phyloP scores from a whole-genome alignment of 2,888 invertebrate species.

The Sclerodermus sp. region DNA sequence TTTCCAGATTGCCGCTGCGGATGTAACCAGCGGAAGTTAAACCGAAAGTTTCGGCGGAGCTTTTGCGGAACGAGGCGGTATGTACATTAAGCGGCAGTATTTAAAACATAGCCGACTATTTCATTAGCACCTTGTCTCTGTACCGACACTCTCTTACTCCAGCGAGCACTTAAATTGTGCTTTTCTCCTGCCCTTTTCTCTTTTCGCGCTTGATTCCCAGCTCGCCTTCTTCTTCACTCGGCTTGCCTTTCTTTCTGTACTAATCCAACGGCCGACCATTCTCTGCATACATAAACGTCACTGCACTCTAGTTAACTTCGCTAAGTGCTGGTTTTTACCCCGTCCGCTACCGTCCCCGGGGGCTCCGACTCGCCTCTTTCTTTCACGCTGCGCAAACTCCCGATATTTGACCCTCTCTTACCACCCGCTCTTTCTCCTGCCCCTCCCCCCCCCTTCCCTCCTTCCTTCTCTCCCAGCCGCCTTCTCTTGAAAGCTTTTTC shows the following conservation, averaged over 20 bases:
- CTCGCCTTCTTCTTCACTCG: background rate
- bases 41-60: slow-evolving; percentile 27
- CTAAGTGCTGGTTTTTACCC: slow-evolving; percentile 29
- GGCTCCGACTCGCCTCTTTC: background rate
- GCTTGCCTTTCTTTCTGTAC: slow-evolving; percentile 6
- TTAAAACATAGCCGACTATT: slow-evolving; percentile 43
- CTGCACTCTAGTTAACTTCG: slow-evolving; percentile 31
- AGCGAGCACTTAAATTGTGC: slow-evolving; percentile 29
- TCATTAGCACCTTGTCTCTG: slow-evolving; percentile 39
- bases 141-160: slow-evolving; percentile 20
- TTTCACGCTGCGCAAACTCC: slow-evolving; percentile 11
- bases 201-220: slow-evolving; percentile 1
- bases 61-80: slow-evolving; percentile 24
- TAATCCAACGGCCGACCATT: slow-evolving; percentile 18
- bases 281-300: slow-evolving; percentile 33
- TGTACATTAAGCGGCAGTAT: slow-evolving; percentile 32
- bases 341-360: slow-evolving; percentile 5
- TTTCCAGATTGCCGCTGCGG: slow-evolving; percentile 19
- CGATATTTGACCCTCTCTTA: slow-evolving; percentile 13
- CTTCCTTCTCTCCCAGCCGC: background rate
- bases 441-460: background rate
- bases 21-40: slow-evolving; percentile 22
- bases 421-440: slow-evolving; percentile 4
- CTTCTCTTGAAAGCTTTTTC: too few species aligned
- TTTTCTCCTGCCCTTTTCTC: slow-evolving; percentile 15